These are phyloP conservation scores for Aix galericulata DNA, from an alignment of 2,113 vertebrate species.

Conservation along the genomic window DNA sequence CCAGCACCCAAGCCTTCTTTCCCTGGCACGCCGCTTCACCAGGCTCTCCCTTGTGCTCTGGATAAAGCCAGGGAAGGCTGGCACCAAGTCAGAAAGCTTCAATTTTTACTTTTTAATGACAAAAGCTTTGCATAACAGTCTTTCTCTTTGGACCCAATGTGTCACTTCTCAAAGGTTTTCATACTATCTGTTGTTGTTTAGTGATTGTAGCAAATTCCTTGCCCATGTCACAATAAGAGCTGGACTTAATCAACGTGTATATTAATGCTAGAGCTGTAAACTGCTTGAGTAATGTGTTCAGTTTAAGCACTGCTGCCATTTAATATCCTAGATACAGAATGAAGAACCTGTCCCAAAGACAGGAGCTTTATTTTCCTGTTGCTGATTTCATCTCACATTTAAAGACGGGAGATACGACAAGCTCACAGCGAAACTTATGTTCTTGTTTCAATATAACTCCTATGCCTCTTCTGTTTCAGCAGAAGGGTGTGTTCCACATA, in stretches of 20 bases:
- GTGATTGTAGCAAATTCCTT: background rate
- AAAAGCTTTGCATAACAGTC: accelerated
- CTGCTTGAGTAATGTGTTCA: background rate
- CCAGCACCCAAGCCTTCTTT: background rate
- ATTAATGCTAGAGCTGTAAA: background rate
- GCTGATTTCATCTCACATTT: background rate
- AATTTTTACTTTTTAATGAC: background rate
- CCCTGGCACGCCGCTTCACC: accelerated
- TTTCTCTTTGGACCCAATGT: background rate
- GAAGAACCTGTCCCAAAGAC: background rate
- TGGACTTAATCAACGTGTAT: background rate
- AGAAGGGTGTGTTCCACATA: background rate
- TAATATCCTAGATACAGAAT: background rate
- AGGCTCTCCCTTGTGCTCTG: background rate
- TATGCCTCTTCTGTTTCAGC: background rate
- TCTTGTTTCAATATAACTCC: background rate
- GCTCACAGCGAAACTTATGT: background rate
- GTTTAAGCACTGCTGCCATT: background rate
- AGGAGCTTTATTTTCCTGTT: background rate
- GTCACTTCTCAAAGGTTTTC: background rate
- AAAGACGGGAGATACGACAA: background rate
- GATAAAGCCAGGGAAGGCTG: background rate
- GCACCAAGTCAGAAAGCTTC: background rate
- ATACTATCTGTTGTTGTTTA: accelerated
- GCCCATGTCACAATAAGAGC: background rate